Percentiles rank a stretch among this genome's conserved stretches.
These are phyloP conservation scores for Manis crassicaudata DNA, from an alignment of 2,797 vertebrate species.

Conservation along the genomic window DNA sequence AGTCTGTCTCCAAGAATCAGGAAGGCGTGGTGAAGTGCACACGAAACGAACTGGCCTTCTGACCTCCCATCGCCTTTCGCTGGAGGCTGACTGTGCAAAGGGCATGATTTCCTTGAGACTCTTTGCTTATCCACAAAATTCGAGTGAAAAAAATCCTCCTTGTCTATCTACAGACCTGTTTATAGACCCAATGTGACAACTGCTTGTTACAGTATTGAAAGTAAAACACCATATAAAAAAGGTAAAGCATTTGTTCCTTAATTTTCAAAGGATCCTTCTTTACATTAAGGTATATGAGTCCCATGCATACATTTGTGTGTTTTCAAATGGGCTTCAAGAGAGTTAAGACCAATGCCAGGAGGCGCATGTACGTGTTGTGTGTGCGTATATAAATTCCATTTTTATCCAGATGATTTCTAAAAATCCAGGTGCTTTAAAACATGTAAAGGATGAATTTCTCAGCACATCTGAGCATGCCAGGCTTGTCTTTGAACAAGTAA, in stretches of 20 bases:
- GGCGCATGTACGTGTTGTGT: not conserved
- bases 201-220: not conserved
- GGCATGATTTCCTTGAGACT: too few relatives aligned
- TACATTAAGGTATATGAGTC: not conserved
- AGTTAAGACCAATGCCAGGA: too few relatives aligned
- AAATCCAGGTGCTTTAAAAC: too few relatives aligned
- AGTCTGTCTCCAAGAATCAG: too few relatives aligned
- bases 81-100: not conserved
- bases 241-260: not conserved
- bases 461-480: too few relatives aligned
- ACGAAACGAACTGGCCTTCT: accelerated
- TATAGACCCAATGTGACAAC: not conserved
- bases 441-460: too few relatives aligned
- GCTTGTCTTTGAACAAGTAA: too few relatives aligned
- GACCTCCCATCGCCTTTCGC: not conserved
- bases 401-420: not conserved
- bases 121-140: not conserved
- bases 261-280: not conserved
- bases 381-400: too few relatives aligned
- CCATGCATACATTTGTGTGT: accelerated
- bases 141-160: not conserved
- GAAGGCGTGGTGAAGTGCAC: accelerated
- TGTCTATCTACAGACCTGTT: not conserved
- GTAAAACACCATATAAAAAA: too few relatives aligned
- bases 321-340: not conserved